Evolutionary conservation across 2,797 vertebrate species (phyloP).

Genomic region (Babyrousa celebensis): DNA sequence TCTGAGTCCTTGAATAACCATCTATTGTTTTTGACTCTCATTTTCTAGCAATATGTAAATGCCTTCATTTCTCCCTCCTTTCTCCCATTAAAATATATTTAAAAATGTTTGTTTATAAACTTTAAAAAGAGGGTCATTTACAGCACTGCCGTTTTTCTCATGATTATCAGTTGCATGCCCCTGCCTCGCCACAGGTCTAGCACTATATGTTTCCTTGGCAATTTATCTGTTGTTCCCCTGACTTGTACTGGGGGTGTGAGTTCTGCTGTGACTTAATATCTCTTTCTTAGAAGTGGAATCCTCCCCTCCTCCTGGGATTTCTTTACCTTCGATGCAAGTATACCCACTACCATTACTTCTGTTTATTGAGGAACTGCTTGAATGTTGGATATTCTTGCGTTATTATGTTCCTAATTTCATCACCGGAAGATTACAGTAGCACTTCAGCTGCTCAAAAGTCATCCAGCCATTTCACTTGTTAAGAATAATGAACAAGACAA

Average conservation of each 20-base stretch:
- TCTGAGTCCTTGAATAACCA: not conserved
- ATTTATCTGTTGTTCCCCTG: not conserved
- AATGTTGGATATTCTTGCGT: not conserved
- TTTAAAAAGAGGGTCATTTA: not conserved
- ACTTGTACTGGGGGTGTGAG: not conserved
- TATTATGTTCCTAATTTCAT: slow-evolving; percentile 23
- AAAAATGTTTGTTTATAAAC: slow-evolving; percentile 19
- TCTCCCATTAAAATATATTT: not conserved
- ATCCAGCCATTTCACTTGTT: slow-evolving; percentile 27
- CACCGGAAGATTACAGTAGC: slow-evolving; percentile 43
- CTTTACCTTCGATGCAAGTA: not conserved
- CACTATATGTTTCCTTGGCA: not conserved
- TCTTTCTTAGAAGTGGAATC: not conserved
- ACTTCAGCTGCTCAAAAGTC: slow-evolving; percentile 32
- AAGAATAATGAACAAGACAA: slow-evolving; percentile 20
- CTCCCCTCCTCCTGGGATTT: not conserved
- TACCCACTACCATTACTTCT: not conserved
- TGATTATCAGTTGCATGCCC: not conserved
- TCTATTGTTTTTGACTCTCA: slow-evolving; percentile 31
- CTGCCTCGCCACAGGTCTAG: not conserved
- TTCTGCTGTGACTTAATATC: not conserved
- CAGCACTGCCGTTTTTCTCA: not conserved
- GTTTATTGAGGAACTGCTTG: not conserved
- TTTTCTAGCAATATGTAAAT: slow-evolving; percentile 21
- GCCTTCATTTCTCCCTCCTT: not conserved